Conservation (phyloP, 2,797 vertebrate genomes). For the Tenualosa thibaudeaui region DNA sequence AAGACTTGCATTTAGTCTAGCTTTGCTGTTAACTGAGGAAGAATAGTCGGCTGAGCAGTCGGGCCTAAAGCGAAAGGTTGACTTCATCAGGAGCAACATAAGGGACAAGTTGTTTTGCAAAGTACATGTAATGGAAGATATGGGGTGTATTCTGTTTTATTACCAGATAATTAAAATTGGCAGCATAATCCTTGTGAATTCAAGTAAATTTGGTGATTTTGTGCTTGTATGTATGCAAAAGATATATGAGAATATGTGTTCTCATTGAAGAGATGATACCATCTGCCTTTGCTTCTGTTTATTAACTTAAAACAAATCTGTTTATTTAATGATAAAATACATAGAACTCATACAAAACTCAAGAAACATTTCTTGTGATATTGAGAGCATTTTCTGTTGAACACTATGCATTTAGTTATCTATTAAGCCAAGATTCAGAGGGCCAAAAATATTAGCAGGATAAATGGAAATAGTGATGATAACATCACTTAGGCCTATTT, state of each 20-base stretch:
- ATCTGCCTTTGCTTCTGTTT: not conserved
- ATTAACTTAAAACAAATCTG: not conserved
- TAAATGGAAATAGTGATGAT: not conserved
- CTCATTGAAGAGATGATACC: not conserved
- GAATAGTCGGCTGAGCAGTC: constrained; percentile 2
- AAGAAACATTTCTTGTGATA: not conserved
- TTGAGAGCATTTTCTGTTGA: not conserved
- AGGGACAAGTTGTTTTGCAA: not conserved
- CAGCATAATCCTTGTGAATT: not conserved
- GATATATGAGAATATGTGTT: not conserved
- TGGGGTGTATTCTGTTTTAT: not conserved
- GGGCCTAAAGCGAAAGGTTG: constrained; percentile 7
- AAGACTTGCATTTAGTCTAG: not conserved
- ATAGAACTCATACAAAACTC: too few relatives aligned
- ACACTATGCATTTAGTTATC: not conserved
- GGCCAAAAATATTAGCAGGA: not conserved
- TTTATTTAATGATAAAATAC: not conserved
- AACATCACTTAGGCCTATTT: not conserved
- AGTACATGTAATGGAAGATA: not conserved
- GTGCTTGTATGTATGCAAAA: not conserved
- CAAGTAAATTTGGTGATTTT: not conserved
- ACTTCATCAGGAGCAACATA: constrained; percentile 13
- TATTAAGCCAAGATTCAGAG: not conserved
- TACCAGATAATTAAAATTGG: not conserved
- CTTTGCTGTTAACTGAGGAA: not conserved